Percentiles rank a stretch among this genome's conserved stretches.
phyloP scores from a whole-genome alignment of 2,113 vertebrate genomes.

The Crotophaga sulcirostris region DNA sequence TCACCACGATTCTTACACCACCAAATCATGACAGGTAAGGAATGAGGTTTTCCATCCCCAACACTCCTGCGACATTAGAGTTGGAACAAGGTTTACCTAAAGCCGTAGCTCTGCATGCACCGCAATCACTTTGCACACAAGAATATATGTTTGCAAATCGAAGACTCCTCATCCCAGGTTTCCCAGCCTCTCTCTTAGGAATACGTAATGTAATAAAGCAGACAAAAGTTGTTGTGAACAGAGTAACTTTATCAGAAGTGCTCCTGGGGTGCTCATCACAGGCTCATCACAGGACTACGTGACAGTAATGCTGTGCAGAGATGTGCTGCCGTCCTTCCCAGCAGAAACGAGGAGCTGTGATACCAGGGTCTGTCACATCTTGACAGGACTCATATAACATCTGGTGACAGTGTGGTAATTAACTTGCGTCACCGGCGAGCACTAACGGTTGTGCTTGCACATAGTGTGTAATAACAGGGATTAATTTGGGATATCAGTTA shows the following conservation, averaged over 20 bases:
- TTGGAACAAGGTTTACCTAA: neutral
- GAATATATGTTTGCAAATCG: constrained; percentile 23
- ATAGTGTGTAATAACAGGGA: neutral
- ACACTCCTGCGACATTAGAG: neutral
- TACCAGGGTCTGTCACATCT: constrained; percentile 8
- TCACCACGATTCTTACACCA: neutral
- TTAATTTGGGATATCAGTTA: neutral
- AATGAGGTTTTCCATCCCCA: neutral
- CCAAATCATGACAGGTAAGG: neutral
- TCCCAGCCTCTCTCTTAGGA: neutral
- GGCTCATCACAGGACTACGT: neutral
- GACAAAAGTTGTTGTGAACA: constrained; percentile 16
- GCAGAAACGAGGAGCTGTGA: neutral
- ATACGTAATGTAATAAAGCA: neutral
- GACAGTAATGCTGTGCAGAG: constrained; percentile 12
- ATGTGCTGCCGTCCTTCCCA: neutral
- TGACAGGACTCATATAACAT: neutral
- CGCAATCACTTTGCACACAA: neutral
- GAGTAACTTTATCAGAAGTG: constrained; percentile 36
- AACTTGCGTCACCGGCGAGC: neutral
- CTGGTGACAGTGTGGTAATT: constrained; percentile 29
- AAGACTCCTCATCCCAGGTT: constrained; percentile 7
- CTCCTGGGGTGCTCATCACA: constrained; percentile 40
- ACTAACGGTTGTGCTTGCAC: neutral
- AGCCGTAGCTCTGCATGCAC: neutral